Evolutionary conservation across 2,113 vertebrate genomes (phyloP).

Genomic region (Hemicordylus capensis): DNA sequence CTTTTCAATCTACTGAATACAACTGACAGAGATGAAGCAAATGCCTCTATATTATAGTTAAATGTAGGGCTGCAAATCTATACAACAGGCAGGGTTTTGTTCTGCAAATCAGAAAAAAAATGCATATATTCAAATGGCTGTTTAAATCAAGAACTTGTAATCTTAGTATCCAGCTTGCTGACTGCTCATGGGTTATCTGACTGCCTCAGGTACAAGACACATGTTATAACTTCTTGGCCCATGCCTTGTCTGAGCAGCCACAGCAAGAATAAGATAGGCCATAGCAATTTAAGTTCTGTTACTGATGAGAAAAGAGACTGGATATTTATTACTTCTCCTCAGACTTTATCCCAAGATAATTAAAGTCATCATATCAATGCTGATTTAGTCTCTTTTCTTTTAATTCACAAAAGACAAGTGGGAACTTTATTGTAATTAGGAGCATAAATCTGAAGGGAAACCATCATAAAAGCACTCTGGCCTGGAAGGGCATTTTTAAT

Average conservation of each 20-base stretch:
- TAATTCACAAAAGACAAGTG: not conserved
- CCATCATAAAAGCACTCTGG: not conserved
- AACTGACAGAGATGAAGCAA: too few relatives aligned
- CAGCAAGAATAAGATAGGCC: not conserved
- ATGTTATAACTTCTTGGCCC: not conserved
- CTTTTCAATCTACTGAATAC: too few relatives aligned
- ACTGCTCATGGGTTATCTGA: not conserved
- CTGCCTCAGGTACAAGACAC: not conserved
- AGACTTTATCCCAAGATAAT: constrained; percentile 5
- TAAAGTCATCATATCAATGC: not conserved
- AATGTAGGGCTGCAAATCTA: too few relatives aligned
- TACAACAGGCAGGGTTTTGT: not conserved
- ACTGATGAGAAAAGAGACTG: accelerated
- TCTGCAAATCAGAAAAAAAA: not conserved
- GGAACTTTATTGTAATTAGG: not conserved
- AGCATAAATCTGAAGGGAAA: not conserved
- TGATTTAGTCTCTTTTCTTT: constrained; percentile 13
- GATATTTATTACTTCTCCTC: constrained; percentile 7
- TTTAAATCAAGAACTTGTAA: not conserved
- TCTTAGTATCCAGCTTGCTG: not conserved
- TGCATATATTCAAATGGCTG: not conserved
- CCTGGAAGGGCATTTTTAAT: not conserved
- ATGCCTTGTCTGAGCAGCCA: not conserved
- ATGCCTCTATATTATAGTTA: too few relatives aligned
- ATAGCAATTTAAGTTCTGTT: not conserved